These are phyloP conservation scores for Lepisosteus osseus DNA, from an alignment of 2,113 vertebrate species.

Conservation along the genomic window DNA sequence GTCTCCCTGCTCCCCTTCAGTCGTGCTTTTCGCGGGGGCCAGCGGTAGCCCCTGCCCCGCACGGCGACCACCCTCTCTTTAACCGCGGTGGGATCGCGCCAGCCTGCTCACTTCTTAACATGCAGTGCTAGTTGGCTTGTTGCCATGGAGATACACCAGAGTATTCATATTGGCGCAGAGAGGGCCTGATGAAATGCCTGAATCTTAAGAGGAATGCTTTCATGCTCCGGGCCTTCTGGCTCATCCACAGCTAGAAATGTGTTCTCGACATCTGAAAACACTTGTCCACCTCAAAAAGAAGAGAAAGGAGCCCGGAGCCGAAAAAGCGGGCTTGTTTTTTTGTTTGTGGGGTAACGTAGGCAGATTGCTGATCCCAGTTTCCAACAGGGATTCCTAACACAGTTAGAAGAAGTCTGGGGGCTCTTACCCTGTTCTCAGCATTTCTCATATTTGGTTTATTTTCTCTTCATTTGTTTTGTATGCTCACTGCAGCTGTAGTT, in stretches of 20 bases:
- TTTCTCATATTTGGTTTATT: too few relatives aligned
- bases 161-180: slow-evolving; percentile 44
- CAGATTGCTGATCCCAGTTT: too few relatives aligned
- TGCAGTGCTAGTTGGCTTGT: slow-evolving; percentile 62
- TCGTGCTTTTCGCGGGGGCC: not conserved
- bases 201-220: not conserved
- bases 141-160: slow-evolving; percentile 59
- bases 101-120: slow-evolving; percentile 45
- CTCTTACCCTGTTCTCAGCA: too few relatives aligned
- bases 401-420: too few relatives aligned
- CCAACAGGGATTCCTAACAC: too few relatives aligned
- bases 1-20: not conserved
- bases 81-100: not conserved
- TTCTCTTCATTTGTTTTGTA: too few relatives aligned
- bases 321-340: too few relatives aligned
- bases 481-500: too few relatives aligned
- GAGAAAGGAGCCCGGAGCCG: too few relatives aligned
- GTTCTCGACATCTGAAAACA: not conserved
- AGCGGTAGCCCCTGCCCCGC: slow-evolving; percentile 22
- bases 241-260: not conserved
- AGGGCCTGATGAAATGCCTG: slow-evolving; percentile 11
- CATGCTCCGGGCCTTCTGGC: not conserved
- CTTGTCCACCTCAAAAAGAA: not conserved
- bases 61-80: slow-evolving; percentile 32
- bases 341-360: too few relatives aligned